Evolutionary conservation across 2,888 invertebrate species (phyloP).

Genomic region (Ernsta delagoae): DNA sequence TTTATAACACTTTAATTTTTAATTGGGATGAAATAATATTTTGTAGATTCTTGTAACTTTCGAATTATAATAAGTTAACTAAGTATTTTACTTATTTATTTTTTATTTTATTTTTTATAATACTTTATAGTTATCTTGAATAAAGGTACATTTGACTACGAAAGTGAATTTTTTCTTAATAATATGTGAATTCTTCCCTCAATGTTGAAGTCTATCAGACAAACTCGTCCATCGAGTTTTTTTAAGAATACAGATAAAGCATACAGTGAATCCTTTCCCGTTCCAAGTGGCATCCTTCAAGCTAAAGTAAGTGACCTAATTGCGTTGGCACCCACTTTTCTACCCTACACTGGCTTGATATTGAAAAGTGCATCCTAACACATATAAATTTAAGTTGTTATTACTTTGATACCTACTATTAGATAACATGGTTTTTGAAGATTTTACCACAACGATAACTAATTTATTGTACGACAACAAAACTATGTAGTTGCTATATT

Average conservation of each 20-base stretch:
- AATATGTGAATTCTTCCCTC: no score
- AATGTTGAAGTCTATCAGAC: no score
- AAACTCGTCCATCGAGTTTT: not conserved
- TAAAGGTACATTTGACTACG: no score
- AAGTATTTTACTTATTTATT: no score
- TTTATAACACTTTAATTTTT: not conserved
- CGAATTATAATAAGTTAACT: no score
- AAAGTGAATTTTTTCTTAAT: no score
- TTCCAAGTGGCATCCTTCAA: conserved; percentile 37
- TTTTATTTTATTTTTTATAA: no score
- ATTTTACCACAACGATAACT: conserved; percentile 30
- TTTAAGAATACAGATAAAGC: conserved; percentile 15
- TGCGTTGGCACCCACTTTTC: conserved; percentile 44
- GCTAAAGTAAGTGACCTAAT: conserved; percentile 43
- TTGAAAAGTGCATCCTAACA: conserved; percentile 13
- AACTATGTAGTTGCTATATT: conserved; percentile 18
- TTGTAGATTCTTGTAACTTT: no score
- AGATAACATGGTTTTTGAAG: conserved; percentile 25
- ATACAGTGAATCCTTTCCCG: conserved; percentile 30
- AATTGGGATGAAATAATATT: no score
- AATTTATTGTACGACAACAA: conserved; percentile 29
- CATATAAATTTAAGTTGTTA: not conserved
- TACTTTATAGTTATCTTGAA: no score
- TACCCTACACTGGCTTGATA: conserved; percentile 5
- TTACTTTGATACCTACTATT: not conserved